Percentiles rank a stretch among this genome's conserved stretches.
Evolutionary conservation across 2,797 vertebrate genomes (phyloP).

Genomic region (Spinus pinus): DNA sequence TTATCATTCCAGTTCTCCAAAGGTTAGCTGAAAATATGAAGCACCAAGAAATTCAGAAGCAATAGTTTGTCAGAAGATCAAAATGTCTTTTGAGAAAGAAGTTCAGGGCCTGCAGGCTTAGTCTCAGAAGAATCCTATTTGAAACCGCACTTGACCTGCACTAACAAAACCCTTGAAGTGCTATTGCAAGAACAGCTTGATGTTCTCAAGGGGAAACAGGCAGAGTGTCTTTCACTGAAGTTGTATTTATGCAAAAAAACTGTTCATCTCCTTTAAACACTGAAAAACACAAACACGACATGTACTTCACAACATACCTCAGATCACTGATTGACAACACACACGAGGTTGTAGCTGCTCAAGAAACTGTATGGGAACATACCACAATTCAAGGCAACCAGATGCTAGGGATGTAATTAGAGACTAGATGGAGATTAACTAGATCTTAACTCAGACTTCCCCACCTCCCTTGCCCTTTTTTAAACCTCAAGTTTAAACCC

Average conservation of each 20-base stretch:
- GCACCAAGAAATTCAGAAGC: constrained; percentile 56
- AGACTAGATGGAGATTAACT: neutral
- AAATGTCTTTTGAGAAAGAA: constrained; percentile 50
- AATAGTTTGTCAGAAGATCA: constrained; percentile 72
- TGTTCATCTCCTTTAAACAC: neutral
- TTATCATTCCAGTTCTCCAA: constrained; percentile 26
- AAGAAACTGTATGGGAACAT: neutral
- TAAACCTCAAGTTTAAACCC: neutral
- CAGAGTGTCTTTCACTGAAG: neutral
- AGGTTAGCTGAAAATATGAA: constrained; percentile 27
- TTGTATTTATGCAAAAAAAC: neutral
- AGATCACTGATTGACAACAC: neutral
- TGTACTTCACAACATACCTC: neutral
- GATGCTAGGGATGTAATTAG: neutral
- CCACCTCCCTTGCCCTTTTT: neutral
- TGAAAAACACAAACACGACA: neutral
- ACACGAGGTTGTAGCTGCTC: neutral
- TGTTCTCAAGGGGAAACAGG: neutral
- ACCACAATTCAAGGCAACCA: neutral
- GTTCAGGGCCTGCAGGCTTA: constrained; percentile 57
- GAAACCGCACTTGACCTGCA: constrained; percentile 43
- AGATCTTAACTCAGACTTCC: neutral
- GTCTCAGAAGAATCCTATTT: constrained; percentile 67
- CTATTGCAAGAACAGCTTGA: neutral
- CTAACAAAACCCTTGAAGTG: constrained; percentile 23